Base-by-base conservation (phyloP, 2,888 invertebrate genomes). In the Cataglyphis cursor region DNA sequence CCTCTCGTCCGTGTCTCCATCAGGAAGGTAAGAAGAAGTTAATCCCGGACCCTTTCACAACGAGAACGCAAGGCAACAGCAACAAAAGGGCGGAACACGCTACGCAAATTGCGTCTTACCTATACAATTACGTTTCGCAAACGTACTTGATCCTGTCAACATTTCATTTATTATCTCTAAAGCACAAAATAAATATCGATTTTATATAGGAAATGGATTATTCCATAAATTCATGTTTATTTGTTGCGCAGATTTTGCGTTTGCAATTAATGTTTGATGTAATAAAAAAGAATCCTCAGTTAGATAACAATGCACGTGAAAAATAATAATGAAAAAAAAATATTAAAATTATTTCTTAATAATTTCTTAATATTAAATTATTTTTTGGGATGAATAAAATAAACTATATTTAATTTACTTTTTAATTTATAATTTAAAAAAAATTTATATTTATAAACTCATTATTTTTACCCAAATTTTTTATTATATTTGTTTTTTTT, bases 71-170 rank as follows among this genome's bases (percentile, higher is more conserved):
- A 51, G 31, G 70, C 24, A 62, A 80, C 66, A 64, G 61, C 57
- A 28, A 87, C 90, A 89, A 89, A 89, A 85, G 83, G 76, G 62
- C 38, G 62, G 85, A 85, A 70, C 35, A 82, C 85, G 85, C 84
- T 85, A 90, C 88, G 87, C 88, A 90, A 90, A 90, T 90, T 89
- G 87, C 85, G 80, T 86, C 90, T 87, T 86, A 85, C 87, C 85
- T 86, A 81, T 66, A 85, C 76, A 72, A 80, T 80, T 80, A 72
- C 41, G 28, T 61, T 44, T 28, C 41, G 44, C 44, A 59, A 70
- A 72, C 24, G 21, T 72, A n/a, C 21, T 44, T 18, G 65, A 76
- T 76, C n/a, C 38, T 18, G 31, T 31, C 65, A 44, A 59, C n/a
- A 76, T 66, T 57, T 21, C 35, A 38, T 76, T 70, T 44, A 28